phyloP scores from a whole-genome alignment of 2,113 vertebrate species.

The Trochalopteron elliotii region DNA sequence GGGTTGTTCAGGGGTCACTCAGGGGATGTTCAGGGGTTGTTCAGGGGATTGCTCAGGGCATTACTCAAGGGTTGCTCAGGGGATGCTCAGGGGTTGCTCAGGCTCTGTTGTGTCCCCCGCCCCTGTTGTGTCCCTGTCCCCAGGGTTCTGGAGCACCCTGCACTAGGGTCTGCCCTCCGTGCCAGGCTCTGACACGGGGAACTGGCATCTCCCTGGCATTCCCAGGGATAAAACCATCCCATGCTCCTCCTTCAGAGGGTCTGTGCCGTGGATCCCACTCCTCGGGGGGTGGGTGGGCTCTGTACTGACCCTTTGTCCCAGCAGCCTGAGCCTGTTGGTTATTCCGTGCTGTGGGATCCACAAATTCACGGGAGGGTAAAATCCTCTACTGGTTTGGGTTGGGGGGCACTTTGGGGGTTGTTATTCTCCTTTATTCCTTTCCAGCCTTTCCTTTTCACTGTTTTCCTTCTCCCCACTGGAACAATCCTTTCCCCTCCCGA shows the following conservation, averaged over 20 bases:
- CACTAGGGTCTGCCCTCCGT: accelerated
- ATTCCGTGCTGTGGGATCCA: accelerated
- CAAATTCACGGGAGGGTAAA: no score
- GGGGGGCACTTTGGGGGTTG: background rate
- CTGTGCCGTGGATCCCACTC: accelerated
- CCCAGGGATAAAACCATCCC: accelerated
- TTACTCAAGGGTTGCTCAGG: no score
- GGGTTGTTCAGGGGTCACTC: no score
- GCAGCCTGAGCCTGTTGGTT: accelerated
- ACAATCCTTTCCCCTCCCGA: background rate
- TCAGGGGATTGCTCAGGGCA: no score
- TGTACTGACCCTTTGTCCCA: accelerated
- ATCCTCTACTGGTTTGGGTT: accelerated
- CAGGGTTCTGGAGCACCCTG: background rate
- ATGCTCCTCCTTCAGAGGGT: accelerated
- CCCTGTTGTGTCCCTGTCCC: background rate
- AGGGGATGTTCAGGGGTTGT: no score
- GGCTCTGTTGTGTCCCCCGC: background rate
- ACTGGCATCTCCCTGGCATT: background rate
- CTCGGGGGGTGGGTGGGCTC: accelerated
- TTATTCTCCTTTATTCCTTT: background rate
- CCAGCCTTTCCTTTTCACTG: background rate
- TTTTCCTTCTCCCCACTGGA: background rate
- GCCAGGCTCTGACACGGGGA: accelerated
- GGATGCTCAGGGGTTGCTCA: no score